phyloP scores from a whole-genome alignment of 2,113 vertebrate genomes.

The Entelurus aequoreus region DNA sequence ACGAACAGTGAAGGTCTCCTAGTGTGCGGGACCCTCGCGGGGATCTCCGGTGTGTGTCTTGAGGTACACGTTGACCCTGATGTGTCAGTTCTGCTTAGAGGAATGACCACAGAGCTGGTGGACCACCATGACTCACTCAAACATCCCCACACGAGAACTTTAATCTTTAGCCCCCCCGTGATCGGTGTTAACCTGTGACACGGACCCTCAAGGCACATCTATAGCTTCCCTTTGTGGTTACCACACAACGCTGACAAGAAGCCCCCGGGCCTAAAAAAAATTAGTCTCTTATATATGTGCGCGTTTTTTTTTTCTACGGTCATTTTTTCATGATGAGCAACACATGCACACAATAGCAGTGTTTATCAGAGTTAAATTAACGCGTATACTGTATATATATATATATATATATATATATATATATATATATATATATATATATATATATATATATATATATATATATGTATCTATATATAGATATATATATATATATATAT shows the following conservation, averaged over 20 bases:
- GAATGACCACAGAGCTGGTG: conserved; percentile 40
- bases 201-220: conserved; percentile 42
- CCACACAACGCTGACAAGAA: conserved; percentile 23
- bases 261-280: conserved; percentile 23
- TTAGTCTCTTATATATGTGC: conserved; percentile 8
- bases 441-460: no score
- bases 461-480: no score
- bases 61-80: conserved; percentile 59
- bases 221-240: conserved; percentile 25
- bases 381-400: no score
- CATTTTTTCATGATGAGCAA: no score
- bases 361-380: conserved; percentile 3
- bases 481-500: no score
- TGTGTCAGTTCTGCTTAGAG: conserved; percentile 66
- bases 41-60: conserved; percentile 51
- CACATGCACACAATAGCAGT: neutral
- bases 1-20: conserved; percentile 42
- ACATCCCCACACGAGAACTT: conserved; percentile 17
- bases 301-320: neutral
- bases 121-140: conserved; percentile 47
- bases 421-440: no score
- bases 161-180: conserved; percentile 15
- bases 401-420: no score
- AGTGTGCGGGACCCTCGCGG: conserved; percentile 29
- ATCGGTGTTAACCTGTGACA: conserved; percentile 41